A percentile compares a stretch with the other conserved stretches of the same genome.
These are phyloP conservation scores for Prionailurus viverrinus DNA, from an alignment of 2,113 vertebrate species.

Conservation along the genomic window DNA sequence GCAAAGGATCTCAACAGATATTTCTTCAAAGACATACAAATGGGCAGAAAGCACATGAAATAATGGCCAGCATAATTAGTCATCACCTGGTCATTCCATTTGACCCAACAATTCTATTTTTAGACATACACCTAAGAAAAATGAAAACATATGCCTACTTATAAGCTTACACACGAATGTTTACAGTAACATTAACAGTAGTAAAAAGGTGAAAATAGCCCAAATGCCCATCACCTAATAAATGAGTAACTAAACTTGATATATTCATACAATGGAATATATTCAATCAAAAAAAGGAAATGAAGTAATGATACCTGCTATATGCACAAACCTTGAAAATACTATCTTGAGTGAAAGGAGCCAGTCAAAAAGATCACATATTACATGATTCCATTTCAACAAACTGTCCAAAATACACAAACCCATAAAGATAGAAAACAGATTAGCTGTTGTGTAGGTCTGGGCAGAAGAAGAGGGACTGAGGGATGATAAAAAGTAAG, in stretches of 20 bases:
- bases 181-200: neutral
- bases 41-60: neutral
- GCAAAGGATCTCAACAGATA: neutral
- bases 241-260: conserved; percentile 1
- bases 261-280: neutral
- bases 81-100: neutral
- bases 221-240: neutral
- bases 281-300: neutral
- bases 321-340: conserved; percentile 22
- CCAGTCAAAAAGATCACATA: neutral
- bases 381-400: neutral
- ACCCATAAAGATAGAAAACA: conserved; percentile 10
- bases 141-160: neutral
- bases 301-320: neutral
- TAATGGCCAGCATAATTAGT: neutral
- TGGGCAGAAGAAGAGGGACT: neutral
- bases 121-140: neutral
- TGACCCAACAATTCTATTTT: conserved; percentile 18
- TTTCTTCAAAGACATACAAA: conserved; percentile 41
- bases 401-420: neutral
- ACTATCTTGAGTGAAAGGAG: neutral
- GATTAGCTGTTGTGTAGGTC: neutral
- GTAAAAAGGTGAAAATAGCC: neutral
- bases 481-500: neutral
- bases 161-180: neutral